phyloP scores from a whole-genome alignment of 2,113 vertebrate species.

The Callopanchax toddi region DNA sequence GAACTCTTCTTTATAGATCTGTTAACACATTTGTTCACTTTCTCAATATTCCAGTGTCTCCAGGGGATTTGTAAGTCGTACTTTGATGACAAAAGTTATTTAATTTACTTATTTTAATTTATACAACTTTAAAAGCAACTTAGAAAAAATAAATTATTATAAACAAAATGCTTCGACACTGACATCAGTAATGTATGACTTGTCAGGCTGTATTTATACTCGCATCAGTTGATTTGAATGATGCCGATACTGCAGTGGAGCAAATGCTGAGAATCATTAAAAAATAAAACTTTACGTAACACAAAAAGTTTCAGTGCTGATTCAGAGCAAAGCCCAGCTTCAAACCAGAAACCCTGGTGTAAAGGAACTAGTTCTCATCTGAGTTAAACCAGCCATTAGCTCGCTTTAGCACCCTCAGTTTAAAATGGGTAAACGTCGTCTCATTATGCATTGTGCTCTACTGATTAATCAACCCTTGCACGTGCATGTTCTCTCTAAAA shows the following conservation, averaged over 20 bases:
- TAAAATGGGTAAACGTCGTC: no score
- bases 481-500: no score
- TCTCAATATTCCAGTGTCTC: slow-evolving; percentile 6
- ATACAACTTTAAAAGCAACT: neutral
- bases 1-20: no score
- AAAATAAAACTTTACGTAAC: neutral
- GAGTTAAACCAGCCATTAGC: no score
- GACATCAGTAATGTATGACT: neutral
- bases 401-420: no score
- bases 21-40: neutral
- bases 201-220: neutral
- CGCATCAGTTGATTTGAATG: neutral
- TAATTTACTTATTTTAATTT: neutral
- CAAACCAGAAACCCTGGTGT: no score
- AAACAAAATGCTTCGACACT: neutral
- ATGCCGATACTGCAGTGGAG: neutral
- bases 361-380: no score
- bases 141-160: slow-evolving; percentile 3
- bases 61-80: neutral
- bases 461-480: no score
- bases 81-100: neutral
- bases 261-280: neutral
- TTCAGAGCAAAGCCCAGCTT: neutral
- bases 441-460: no score
- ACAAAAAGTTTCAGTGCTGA: neutral